Base-by-base conservation (phyloP, 2,888 invertebrate genomes). In the Vanessa cardui region DNA sequence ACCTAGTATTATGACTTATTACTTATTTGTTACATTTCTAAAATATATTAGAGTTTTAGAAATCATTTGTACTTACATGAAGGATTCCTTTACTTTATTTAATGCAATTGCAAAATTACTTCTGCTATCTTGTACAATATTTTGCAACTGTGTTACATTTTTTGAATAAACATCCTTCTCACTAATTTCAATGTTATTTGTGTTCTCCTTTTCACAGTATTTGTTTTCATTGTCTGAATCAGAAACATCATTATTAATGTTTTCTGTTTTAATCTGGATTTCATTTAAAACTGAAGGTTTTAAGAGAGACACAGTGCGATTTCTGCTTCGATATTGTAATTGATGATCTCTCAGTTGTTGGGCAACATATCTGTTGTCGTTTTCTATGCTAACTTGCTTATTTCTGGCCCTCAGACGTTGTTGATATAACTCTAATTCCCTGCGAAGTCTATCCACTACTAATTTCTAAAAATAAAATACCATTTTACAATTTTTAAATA, bases 361-460 rank as follows among this genome's bases (percentile, higher is more conserved):
- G 20, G 93, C 93, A 9, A 93, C 84, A 73, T 87, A 87, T 60
- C 83, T 84, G 69, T 89, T 88, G 68, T 93, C 93, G 79, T 87
- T 88, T 67, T 93, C 93, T 69, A 86, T 83, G 69, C 89, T 90
- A 0, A 89, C 80, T 69, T 87, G 88, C 70, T 89, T 92, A 76
- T 92, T 92, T 67, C 87, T 84, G 8, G 87, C 82, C 76, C 90
- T 92, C 31, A 93, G 74, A 45, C 88, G 83, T 72, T 91, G 90
- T 77, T 94, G 94, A 76, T 93, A 94, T 16, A 92, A 74, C 73
- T 95, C 93, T 54, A 94, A 82, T 76, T 94, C 94, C 77, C 91
- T 91, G 58, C 94, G 86, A 74, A 94, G 83, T 75, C 93, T 89
- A 69, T 94, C 93, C 26, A 94, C 89, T 31, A 94, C 93, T 74